A percentile compares a stretch with the other conserved stretches of the same genome.
Conservation (phyloP, 2,113 vertebrate species). For the Nematolebias whitei region DNA sequence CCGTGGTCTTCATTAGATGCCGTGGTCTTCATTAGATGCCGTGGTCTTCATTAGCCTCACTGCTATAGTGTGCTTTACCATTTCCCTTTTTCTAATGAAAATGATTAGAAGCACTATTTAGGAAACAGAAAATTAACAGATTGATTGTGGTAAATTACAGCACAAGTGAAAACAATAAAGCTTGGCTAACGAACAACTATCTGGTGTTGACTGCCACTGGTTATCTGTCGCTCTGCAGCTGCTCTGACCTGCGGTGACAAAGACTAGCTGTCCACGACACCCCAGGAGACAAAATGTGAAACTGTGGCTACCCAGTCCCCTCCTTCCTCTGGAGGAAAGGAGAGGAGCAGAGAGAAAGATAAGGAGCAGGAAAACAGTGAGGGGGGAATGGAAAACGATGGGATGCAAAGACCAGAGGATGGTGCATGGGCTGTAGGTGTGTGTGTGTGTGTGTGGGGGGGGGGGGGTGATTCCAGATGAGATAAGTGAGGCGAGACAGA, state of each 20-base stretch:
- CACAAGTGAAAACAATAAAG: no score
- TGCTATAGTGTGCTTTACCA: no score
- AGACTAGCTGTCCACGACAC: slow-evolving; percentile 33
- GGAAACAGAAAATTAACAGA: background rate
- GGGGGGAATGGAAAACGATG: slow-evolving; percentile 27
- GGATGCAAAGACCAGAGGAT: slow-evolving; percentile 20
- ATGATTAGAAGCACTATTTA: background rate
- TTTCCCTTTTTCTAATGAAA: no score
- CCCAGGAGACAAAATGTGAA: slow-evolving; percentile 24
- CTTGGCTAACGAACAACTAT: no score
- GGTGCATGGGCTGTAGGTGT: background rate
- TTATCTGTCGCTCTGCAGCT: slow-evolving; percentile 44
- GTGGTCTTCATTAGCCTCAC: no score
- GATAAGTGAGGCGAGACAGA: slow-evolving; percentile 41
- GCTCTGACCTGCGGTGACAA: slow-evolving; percentile 51
- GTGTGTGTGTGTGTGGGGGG: background rate
- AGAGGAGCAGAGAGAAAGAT: slow-evolving; percentile 29
- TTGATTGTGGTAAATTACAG: background rate
- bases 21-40: no score
- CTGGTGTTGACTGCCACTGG: background rate
- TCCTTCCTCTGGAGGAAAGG: slow-evolving; percentile 6
- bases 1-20: no score
- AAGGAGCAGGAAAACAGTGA: slow-evolving; percentile 26
- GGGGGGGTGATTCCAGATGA: background rate
- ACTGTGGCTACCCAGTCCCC: slow-evolving; percentile 19